These are phyloP conservation scores for Hippocampus barbouri DNA, from an alignment of 2,113 vertebrate genomes.

Conservation along the genomic window DNA sequence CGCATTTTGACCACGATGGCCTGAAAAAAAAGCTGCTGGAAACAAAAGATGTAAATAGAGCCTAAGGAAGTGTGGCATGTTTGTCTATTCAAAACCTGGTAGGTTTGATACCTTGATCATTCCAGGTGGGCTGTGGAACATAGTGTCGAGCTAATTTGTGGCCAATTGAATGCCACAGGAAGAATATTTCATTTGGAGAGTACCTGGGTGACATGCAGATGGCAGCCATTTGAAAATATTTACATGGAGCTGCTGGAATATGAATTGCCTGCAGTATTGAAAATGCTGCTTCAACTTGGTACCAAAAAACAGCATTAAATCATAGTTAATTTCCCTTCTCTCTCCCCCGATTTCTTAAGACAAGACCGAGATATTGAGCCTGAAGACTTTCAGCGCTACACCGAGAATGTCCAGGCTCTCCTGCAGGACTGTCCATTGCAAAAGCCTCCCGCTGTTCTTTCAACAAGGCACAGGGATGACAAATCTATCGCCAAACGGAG, in stretches of 20 bases:
- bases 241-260: neutral
- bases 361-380: slow-evolving; percentile 89
- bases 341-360: slow-evolving; percentile 59
- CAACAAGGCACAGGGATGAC: slow-evolving; percentile 73
- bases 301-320: neutral
- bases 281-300: neutral
- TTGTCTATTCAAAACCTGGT: no score
- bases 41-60: no score
- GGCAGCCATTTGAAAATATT: no score
- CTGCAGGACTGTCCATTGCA: slow-evolving; percentile 89
- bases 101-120: no score
- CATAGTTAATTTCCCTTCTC: neutral
- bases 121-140: no score
- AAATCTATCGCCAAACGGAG: slow-evolving; percentile 74
- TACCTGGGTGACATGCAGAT: no score
- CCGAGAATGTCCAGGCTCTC: slow-evolving; percentile 82
- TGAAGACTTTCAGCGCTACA: slow-evolving; percentile 92
- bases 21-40: no score
- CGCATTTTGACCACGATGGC: no score
- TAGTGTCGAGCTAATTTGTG: no score
- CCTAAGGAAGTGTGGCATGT: no score
- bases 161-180: no score
- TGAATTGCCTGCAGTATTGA: neutral
- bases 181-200: no score
- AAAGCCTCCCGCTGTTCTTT: slow-evolving; percentile 74